A percentile compares a stretch with the other conserved stretches of the same genome.
Conservation (phyloP, 2,797 vertebrate species). For the Sandelia bainsii region DNA sequence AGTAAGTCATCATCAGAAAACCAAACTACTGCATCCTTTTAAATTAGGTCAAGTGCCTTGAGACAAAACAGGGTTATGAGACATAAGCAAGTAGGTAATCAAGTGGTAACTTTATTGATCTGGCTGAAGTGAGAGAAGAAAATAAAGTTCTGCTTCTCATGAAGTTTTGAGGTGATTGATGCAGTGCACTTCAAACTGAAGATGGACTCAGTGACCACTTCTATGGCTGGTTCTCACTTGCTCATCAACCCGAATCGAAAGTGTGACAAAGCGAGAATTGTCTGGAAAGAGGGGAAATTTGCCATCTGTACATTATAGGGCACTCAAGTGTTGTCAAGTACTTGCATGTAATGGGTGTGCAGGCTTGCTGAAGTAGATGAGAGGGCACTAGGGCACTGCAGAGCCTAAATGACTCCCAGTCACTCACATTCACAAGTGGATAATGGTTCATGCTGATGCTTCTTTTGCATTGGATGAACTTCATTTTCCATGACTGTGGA, state of each 20-base stretch:
- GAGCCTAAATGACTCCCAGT: constrained; percentile 51
- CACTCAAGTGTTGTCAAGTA: constrained; percentile 49
- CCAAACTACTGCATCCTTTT: constrained; percentile 16
- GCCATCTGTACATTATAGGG: constrained; percentile 37
- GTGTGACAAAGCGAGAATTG: constrained; percentile 20
- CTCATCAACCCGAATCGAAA: constrained; percentile 7
- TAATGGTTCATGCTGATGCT: constrained; percentile 56
- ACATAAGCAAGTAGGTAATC: constrained; percentile 10
- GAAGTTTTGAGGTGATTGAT: constrained; percentile 5
- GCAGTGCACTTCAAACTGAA: neutral
- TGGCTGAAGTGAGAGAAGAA: neutral
- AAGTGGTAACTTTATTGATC: constrained; percentile 5
- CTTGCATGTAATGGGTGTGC: constrained; percentile 49
- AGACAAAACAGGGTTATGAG: neutral
- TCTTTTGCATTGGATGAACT: constrained; percentile 44
- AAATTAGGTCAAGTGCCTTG: constrained; percentile 12
- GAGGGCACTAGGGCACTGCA: constrained; percentile 39
- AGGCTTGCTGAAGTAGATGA: constrained; percentile 44
- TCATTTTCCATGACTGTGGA: constrained; percentile 21
- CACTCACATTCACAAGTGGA: constrained; percentile 59
- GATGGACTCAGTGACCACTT: neutral
- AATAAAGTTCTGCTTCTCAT: neutral
- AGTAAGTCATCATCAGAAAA: neutral
- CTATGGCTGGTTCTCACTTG: constrained; percentile 1
- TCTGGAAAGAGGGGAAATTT: constrained; percentile 43